A percentile compares a stretch with the other conserved stretches of the same genome.
These are phyloP conservation scores for Papilio machaon DNA, from an alignment of 1,140 invertebrate species.

Conservation along the genomic window DNA sequence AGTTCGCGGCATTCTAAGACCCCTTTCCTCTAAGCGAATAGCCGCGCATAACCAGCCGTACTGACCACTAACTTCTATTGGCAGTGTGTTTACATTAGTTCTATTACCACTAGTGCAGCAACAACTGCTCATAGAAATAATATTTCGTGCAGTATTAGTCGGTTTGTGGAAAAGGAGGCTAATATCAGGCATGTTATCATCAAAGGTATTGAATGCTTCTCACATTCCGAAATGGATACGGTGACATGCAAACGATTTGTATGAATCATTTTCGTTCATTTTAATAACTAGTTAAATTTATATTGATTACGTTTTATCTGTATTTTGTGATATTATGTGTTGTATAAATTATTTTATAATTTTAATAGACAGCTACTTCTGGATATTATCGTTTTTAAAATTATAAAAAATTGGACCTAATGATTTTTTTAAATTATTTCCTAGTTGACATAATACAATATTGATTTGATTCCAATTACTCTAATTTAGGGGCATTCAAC, in stretches of 20 bases:
- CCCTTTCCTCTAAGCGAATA: not conserved
- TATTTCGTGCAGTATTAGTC: not conserved
- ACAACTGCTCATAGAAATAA: not conserved
- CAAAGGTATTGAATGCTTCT: not conserved
- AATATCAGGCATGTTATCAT: not conserved
- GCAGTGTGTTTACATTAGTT: not conserved
- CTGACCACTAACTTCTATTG: not conserved
- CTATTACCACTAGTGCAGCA: not conserved
- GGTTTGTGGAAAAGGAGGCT: not conserved
- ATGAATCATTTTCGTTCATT: not conserved
- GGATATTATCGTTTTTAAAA: too few relatives aligned
- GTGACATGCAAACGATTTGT: not conserved
- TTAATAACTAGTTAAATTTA: not conserved
- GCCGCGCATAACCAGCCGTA: not conserved
- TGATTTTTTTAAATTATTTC: too few relatives aligned
- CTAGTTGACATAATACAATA: too few relatives aligned
- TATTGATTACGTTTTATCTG: not conserved
- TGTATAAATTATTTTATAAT: too few relatives aligned
- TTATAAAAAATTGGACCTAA: too few relatives aligned
- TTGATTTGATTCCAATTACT: too few relatives aligned
- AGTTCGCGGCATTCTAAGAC: conserved; percentile 16
- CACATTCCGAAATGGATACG: not conserved
- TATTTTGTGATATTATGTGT: not conserved
- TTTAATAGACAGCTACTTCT: too few relatives aligned
- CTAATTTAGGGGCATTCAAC: not conserved